Evolutionary conservation across 2,113 vertebrate genomes (phyloP).

Genomic region (Podocnemis expansa): DNA sequence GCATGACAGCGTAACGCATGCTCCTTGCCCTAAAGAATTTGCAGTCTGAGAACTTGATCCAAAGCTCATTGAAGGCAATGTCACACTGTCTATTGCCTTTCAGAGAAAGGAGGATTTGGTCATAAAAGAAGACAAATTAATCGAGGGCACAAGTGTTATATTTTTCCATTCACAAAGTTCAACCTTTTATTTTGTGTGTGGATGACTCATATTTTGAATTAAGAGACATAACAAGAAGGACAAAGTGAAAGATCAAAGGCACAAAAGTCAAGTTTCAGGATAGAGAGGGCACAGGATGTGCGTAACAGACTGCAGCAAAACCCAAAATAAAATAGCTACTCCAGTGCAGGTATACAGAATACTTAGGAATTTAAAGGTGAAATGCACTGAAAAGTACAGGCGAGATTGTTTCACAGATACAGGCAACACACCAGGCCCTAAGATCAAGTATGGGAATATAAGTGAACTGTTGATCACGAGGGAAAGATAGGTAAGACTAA

Average conservation of each 20-base stretch:
- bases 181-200: neutral
- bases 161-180: neutral
- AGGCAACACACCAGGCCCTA: neutral
- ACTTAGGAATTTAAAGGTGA: neutral
- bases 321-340: neutral
- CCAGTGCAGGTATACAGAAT: neutral
- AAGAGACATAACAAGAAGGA: neutral
- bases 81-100: neutral
- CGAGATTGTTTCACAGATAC: neutral
- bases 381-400: accelerated
- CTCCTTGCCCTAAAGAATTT: neutral
- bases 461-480: neutral
- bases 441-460: neutral
- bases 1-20: neutral
- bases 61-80: neutral
- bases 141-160: neutral
- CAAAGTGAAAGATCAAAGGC: neutral
- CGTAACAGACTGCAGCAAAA: neutral
- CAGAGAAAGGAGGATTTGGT: neutral
- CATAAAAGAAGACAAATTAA: neutral
- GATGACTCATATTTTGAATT: neutral
- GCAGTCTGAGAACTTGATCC: neutral
- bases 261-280: neutral
- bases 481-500: accelerated
- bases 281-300: neutral